These are phyloP conservation scores for Drosophila rufa DNA, from an alignment of 1,140 invertebrate genomes.

Conservation along the genomic window DNA sequence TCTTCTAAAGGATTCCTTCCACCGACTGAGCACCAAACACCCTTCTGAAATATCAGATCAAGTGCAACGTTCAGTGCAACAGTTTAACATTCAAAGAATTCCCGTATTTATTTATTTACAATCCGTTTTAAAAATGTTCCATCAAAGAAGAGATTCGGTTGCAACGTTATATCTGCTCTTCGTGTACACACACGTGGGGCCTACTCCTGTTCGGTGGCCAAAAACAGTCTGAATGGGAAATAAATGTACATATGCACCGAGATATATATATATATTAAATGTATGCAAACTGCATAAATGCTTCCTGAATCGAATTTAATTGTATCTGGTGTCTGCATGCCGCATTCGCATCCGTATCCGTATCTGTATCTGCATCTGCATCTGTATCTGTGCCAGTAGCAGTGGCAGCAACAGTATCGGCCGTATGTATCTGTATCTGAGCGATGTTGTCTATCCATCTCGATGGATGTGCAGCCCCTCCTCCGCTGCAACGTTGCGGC, in stretches of 20 bases:
- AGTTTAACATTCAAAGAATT: slow-evolving; percentile 38
- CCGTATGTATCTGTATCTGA: slow-evolving; percentile 26
- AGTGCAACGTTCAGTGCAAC: background rate
- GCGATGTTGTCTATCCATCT: slow-evolving; percentile 72
- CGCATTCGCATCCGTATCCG: slow-evolving; percentile 40
- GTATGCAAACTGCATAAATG: slow-evolving; percentile 75
- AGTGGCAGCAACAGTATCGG: slow-evolving; percentile 13
- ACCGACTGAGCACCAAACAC: background rate
- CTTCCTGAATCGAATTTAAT: slow-evolving; percentile 82
- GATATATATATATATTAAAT: slow-evolving; percentile 34
- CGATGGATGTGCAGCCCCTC: slow-evolving; percentile 34
- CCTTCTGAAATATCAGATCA: slow-evolving; percentile 10
- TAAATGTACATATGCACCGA: slow-evolving; percentile 29
- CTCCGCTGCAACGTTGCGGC: slow-evolving; percentile 48
- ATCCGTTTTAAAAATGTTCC: slow-evolving; percentile 30
- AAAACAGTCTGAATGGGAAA: slow-evolving; percentile 19
- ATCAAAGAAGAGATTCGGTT: slow-evolving; percentile 49
- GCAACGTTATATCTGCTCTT: slow-evolving; percentile 22
- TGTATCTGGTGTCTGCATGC: slow-evolving; percentile 67
- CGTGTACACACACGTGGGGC: background rate
- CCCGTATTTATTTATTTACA: slow-evolving; percentile 28
- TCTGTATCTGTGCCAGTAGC: slow-evolving; percentile 15
- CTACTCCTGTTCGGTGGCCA: slow-evolving; percentile 3
- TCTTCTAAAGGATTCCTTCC: background rate
- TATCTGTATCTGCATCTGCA: slow-evolving; percentile 28